Conservation (phyloP, 2,113 vertebrate genomes). For the Thunnus maccoyii region DNA sequence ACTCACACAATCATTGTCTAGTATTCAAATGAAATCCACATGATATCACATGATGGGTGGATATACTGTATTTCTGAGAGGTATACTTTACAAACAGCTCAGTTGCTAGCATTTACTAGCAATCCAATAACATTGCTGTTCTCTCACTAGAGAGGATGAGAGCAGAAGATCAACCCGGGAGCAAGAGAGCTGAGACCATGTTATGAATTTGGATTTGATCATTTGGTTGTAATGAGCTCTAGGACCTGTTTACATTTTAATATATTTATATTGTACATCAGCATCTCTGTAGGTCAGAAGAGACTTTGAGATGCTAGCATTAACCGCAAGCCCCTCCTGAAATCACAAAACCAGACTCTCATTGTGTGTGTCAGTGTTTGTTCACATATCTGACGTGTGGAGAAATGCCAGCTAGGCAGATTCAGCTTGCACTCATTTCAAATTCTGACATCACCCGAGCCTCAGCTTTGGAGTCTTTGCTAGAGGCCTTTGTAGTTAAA, state of each 20-base stretch:
- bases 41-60: neutral
- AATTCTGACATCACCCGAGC: conserved; percentile 72
- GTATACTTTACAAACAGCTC: neutral
- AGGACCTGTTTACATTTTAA: neutral
- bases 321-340: conserved; percentile 11
- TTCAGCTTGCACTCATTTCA: conserved; percentile 56
- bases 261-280: conserved; percentile 29
- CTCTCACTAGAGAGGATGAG: conserved; percentile 9
- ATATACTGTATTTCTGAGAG: neutral
- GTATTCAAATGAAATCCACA: conserved; percentile 2
- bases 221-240: neutral
- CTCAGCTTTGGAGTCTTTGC: conserved; percentile 38
- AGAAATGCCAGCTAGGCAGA: conserved; percentile 66
- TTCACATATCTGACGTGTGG: conserved; percentile 1
- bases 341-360: conserved; percentile 25
- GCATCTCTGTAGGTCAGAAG: conserved; percentile 9
- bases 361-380: conserved; percentile 39
- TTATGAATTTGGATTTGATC: conserved; percentile 37
- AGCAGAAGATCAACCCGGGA: conserved; percentile 26
- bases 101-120: neutral
- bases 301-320: neutral
- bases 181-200: conserved; percentile 41
- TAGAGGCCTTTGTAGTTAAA: conserved; percentile 31
- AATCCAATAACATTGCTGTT: neutral
- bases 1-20: neutral